Evolutionary conservation across 2,113 vertebrate genomes (phyloP).

Genomic region (Cyphomyrus discorhynchus): DNA sequence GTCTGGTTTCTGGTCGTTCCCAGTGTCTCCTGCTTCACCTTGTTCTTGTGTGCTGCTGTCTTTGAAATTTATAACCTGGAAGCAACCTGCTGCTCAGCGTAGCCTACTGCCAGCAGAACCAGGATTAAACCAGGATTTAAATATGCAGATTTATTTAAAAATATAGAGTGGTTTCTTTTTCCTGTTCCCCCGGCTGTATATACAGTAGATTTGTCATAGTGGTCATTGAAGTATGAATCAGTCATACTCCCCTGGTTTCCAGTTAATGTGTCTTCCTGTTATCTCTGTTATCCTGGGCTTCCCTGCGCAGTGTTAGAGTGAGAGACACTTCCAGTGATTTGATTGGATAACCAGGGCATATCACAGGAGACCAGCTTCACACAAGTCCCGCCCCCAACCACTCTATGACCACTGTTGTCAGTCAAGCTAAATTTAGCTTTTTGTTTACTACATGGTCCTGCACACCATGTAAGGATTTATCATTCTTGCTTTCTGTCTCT

Average conservation of each 20-base stretch:
- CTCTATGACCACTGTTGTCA: not conserved
- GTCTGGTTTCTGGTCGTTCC: too few relatives aligned
- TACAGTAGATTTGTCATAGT: not conserved
- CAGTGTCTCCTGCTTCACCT: too few relatives aligned
- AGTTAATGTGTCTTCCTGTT: not conserved
- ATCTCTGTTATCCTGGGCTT: not conserved
- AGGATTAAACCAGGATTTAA: too few relatives aligned
- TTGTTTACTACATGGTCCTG: not conserved
- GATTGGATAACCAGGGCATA: not conserved
- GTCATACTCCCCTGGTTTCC: not conserved
- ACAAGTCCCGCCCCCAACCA: not conserved
- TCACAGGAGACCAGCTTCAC: not conserved
- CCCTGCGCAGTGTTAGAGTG: not conserved
- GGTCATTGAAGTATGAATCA: not conserved
- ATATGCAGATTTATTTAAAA: too few relatives aligned
- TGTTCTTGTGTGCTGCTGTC: too few relatives aligned
- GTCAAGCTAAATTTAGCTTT: not conserved
- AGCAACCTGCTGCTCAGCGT: too few relatives aligned
- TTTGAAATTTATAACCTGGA: too few relatives aligned
- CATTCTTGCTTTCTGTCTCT: not conserved
- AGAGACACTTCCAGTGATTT: not conserved
- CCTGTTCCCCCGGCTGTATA: not conserved
- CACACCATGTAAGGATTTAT: not conserved
- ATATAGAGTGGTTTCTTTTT: too few relatives aligned
- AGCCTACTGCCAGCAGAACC: too few relatives aligned